These are phyloP conservation scores for Saccostrea echinata DNA, from an alignment of 1,140 invertebrate species.

Conservation along the genomic window DNA sequence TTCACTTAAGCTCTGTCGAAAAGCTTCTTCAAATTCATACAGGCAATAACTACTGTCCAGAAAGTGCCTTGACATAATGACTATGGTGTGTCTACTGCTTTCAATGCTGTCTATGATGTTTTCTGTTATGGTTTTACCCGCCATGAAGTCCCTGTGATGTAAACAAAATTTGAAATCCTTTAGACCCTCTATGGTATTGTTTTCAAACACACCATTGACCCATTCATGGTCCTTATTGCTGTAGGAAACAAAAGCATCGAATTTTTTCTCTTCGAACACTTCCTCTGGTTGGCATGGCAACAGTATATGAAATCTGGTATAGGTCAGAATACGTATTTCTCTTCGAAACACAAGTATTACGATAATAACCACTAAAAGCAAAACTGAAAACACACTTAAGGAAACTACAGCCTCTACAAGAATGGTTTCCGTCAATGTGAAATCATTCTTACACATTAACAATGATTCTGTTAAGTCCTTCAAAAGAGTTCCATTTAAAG, in stretches of 20 bases:
- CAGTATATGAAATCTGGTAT: constrained; percentile 70
- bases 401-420: constrained; percentile 54
- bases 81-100: constrained; percentile 92
- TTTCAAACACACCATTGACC: constrained; percentile 60
- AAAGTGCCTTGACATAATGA: constrained; percentile 95
- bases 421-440: constrained; percentile 15
- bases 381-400: constrained; percentile 57
- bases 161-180: constrained; percentile 70
- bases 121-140: constrained; percentile 85
- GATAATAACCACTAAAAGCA: constrained; percentile 59
- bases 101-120: constrained; percentile 95
- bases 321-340: constrained; percentile 71
- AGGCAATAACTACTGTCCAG: constrained; percentile 84
- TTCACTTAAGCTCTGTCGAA: constrained; percentile 74
- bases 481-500: constrained; percentile 50
- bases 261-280: constrained; percentile 61
- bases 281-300: constrained; percentile 66
- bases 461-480: constrained; percentile 41
- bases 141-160: constrained; percentile 74
- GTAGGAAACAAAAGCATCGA: constrained; percentile 69
- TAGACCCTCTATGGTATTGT: constrained; percentile 10
- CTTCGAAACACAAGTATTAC: constrained; percentile 62
- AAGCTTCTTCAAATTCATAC: constrained; percentile 87
- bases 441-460: constrained; percentile 47
- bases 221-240: constrained; percentile 65